A percentile compares a stretch with the other conserved stretches of the same genome.
These are phyloP conservation scores for Timema podura DNA, from an alignment of 2,888 invertebrate species.

Conservation along the genomic window DNA sequence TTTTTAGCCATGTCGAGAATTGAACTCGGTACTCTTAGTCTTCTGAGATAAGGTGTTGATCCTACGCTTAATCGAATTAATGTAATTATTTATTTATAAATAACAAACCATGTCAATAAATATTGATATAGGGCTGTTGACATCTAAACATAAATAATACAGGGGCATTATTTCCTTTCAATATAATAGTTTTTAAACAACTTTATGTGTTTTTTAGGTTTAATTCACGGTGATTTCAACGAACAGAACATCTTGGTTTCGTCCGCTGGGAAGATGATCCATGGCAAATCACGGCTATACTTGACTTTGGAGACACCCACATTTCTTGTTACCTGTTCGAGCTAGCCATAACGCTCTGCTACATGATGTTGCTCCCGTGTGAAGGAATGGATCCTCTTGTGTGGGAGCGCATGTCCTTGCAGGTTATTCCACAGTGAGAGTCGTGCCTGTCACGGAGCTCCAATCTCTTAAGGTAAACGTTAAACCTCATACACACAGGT, in stretches of 20 bases:
- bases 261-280: slow-evolving; percentile 14
- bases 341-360: slow-evolving; percentile 74
- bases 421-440: slow-evolving; percentile 64
- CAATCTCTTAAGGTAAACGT: slow-evolving; percentile 55
- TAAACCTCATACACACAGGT: too few species aligned
- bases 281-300: slow-evolving; percentile 52
- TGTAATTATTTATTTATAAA: too few species aligned
- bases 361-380: slow-evolving; percentile 68
- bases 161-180: too few species aligned
- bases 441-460: slow-evolving; percentile 60
- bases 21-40: too few species aligned
- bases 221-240: slow-evolving; percentile 89
- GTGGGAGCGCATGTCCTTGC: slow-evolving; percentile 59
- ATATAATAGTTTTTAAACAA: not conserved
- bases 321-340: slow-evolving; percentile 72
- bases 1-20: too few species aligned
- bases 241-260: slow-evolving; percentile 78
- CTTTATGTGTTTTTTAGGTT: slow-evolving; percentile 40
- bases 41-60: too few species aligned
- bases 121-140: too few species aligned
- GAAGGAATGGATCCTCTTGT: slow-evolving; percentile 55
- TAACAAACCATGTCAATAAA: too few species aligned
- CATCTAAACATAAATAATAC: too few species aligned
- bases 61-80: too few species aligned
- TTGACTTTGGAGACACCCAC: slow-evolving; percentile 85